Conservation (phyloP, 2,888 invertebrate species). For the Osmoderma eremita region DNA sequence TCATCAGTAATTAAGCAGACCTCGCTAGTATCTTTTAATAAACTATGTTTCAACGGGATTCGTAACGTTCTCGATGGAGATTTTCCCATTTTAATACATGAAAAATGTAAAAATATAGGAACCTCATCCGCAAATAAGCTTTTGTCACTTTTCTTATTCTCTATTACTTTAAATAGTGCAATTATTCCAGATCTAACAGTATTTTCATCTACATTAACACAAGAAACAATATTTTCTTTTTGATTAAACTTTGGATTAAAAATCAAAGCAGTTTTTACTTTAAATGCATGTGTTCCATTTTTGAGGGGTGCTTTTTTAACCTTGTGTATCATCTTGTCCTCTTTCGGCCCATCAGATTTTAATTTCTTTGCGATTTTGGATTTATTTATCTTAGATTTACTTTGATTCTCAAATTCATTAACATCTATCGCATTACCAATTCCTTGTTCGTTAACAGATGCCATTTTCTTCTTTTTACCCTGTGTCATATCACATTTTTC, state of each 20-base stretch:
- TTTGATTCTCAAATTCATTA: not conserved
- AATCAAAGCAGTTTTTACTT: constrained; percentile 12
- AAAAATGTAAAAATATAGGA: constrained; percentile 70
- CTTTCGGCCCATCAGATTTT: not conserved
- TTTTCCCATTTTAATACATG: constrained; percentile 73
- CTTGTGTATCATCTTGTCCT: no score
- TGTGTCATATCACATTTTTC: not conserved
- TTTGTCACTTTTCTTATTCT: constrained; percentile 57
- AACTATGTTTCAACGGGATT: constrained; percentile 71
- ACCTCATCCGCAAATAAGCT: constrained; percentile 68
- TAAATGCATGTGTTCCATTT: constrained; percentile 10
- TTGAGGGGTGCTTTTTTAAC: constrained; percentile 21
- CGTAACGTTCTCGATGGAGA: constrained; percentile 69
- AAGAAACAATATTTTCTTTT: constrained; percentile 36
- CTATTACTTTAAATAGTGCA: constrained; percentile 58
- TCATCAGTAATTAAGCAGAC: constrained; percentile 84
- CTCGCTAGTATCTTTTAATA: constrained; percentile 74
- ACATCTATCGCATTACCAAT: no score
- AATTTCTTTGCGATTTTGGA: constrained; percentile 4
- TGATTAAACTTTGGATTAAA: not conserved
- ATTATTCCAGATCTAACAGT: constrained; percentile 35
- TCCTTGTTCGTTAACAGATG: not conserved
- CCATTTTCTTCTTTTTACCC: not conserved
- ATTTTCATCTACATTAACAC: constrained; percentile 48
- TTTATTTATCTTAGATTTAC: not conserved